Evolutionary conservation across 1,140 invertebrate genomes (phyloP), one percentile per base, ranked within the genome.

Genomic region (Tetragnatha versicolor): DNA sequence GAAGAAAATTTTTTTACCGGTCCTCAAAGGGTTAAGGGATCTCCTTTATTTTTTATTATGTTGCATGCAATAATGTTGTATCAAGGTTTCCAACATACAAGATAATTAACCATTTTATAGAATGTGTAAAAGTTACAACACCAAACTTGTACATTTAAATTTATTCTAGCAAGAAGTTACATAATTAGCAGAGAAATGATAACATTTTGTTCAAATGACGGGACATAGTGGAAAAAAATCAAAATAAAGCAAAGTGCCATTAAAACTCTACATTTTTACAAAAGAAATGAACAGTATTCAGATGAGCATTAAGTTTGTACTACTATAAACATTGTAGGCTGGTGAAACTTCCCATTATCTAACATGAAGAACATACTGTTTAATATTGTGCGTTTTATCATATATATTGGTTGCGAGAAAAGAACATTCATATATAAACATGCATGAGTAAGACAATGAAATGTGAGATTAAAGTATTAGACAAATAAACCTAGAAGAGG

Each of bases 141-240:
- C n/a, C n/a, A n/a, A n/a, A n/a, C n/a, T n/a, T n/a, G n/a, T 73
- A 60, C 37, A 45, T n/a, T 49, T 60, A 27, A 60, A 20, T 73
- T 73, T 73, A 60, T 73, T 73, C 33, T 49, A 58, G 51, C 39
- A 60, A 49, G 39, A 29, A 73, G 17, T 47, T 73, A 73, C 69
- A 73, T 73, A 31, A 17, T 65, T 65, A 65, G 61, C 61, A 42
- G 61, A 47, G 42, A 35, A 65, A 77, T 77, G 61, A 42, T 39
- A 77, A 77, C 73, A 77, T 49, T 77, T 77, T 77, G 60, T 77
- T 77, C 61, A 49, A 47, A 65, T 53, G 73, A 77, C 73, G 65
- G 73, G 65, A 77, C 61, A 77, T 9, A 53, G 33, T 53, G 29
- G 66, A 60, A 77, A 77, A 42, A 55, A 60, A 70, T 37, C 12